Conservation (phyloP, 2,113 vertebrate genomes). For the Nerophis ophidion region DNA sequence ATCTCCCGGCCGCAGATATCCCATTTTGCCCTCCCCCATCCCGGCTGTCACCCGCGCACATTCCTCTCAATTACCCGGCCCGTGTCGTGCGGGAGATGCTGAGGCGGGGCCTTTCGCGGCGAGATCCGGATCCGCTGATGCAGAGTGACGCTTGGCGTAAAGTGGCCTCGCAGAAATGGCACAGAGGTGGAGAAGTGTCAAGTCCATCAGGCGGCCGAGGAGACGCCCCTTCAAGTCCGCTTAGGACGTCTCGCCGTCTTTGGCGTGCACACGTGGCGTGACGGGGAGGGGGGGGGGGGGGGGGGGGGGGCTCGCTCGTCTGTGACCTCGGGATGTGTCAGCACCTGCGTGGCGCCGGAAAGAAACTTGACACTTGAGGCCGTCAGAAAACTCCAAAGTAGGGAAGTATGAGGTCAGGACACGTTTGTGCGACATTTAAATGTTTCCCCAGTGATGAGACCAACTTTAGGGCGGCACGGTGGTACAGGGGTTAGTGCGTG, state of each 20-base stretch:
- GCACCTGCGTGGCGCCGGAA: conserved; percentile 30
- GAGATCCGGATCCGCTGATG: conserved; percentile 41
- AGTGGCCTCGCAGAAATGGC: conserved; percentile 48
- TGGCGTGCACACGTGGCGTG: conserved; percentile 24
- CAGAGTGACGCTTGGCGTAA: conserved; percentile 52
- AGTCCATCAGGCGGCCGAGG: conserved; percentile 47
- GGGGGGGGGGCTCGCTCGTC: conserved; percentile 34
- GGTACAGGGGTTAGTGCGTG: too few relatives aligned
- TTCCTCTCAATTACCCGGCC: conserved; percentile 42
- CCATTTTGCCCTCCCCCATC: conserved; percentile 27
- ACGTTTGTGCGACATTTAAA: too few relatives aligned
- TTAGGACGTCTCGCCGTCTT: conserved; percentile 37
- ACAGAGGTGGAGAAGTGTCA: conserved; percentile 52
- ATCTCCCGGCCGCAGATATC: conserved; percentile 9
- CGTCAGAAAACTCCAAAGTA: neutral
- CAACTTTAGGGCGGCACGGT: too few relatives aligned
- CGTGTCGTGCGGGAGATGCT: conserved; percentile 28
- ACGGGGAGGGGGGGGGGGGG: too few relatives aligned
- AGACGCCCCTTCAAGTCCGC: conserved; percentile 49
- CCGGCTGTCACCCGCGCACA: conserved; percentile 22
- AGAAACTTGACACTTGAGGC: neutral
- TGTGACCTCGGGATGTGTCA: conserved; percentile 41
- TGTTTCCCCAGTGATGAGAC: too few relatives aligned
- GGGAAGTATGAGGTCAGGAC: too few relatives aligned
- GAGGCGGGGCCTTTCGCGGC: conserved; percentile 29